Evolutionary conservation across 2,113 vertebrate species (phyloP), one percentile per base, ranked within the genome.

Genomic region (Spizaetus ornatus): DNA sequence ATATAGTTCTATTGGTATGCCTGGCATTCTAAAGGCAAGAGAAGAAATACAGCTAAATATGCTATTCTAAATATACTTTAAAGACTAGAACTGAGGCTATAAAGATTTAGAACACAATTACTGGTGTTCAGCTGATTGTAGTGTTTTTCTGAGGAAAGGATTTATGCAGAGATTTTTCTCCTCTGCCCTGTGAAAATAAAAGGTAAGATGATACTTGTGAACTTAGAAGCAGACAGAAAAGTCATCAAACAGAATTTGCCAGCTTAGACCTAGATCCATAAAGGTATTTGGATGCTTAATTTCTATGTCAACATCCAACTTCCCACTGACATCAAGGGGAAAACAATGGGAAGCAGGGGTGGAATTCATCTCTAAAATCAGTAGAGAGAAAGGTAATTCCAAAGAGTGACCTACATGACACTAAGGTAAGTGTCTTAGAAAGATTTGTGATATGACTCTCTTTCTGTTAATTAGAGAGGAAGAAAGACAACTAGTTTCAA

Each of bases 21-120:
- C 47, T 96, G 74, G 74, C 78, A 82, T 94, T 95, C 67, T 80
- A 95, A 89, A 96, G 62, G 91, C 91, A 94, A 76, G 38, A 95
- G 58, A 76, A 95, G 61, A 89, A 88, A 93, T 80, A 76, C 43
- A 88, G 88, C 88, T 96, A 95, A 95, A 90, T 94, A 80, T 65
- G 90, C 26, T 91, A 72, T 73, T 92, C 95, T 91, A 93, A 94
- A 89, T 80, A 94, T 82, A 95, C 53, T 92, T 96, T 91, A 95
- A 95, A 94, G 77, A 73, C 56, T 87, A 65, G 73, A 93, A 93
- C 88, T 38, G 65, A 89, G 48, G 88, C 62, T 86, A 78, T 88
- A 84, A 95, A 97, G n/a, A 82, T 82, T 97, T 90, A 87, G 74
- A 95, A 66, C 58, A 96, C 70, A 88, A 78, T 92, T 94, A 94